Conservation (phyloP, 2,888 invertebrate species). For the Tryphoninae sp. region DNA sequence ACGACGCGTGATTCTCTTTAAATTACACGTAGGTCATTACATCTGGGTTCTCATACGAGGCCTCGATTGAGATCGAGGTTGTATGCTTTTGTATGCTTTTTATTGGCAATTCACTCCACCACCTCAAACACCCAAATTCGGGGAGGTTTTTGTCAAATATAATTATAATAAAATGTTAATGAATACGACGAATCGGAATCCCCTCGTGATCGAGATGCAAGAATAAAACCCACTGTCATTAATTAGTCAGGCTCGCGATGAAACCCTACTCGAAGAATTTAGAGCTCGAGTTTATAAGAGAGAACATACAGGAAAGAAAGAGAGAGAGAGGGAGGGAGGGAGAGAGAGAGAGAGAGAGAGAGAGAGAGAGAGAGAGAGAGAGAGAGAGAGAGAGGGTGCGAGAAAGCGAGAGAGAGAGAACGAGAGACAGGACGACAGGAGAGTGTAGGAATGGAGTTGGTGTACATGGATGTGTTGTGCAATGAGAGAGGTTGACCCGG, state of each 20-base stretch:
- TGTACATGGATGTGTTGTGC: constrained; percentile 24
- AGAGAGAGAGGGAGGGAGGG: constrained; percentile 45
- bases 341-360: constrained; percentile 8
- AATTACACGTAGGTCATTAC: too few relatives aligned
- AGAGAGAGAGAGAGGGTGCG: too few relatives aligned
- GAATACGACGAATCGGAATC: constrained; percentile 3
- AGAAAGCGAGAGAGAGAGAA: too few relatives aligned
- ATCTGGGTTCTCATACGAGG: too few relatives aligned
- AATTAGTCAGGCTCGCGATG: constrained; percentile 47
- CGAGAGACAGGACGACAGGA: not conserved
- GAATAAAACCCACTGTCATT: constrained; percentile 52
- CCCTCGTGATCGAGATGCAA: constrained; percentile 21
- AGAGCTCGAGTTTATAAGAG: constrained; percentile 57
- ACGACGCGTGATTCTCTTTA: too few relatives aligned
- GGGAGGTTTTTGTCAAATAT: not conserved
- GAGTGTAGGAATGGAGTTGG: constrained; percentile 40
- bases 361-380: too few relatives aligned
- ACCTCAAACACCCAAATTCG: not conserved
- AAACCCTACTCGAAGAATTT: constrained; percentile 42
- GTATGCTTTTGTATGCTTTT: too few relatives aligned
- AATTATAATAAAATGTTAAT: constrained; percentile 15
- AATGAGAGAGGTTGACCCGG: constrained; percentile 56
- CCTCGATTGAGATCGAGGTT: too few relatives aligned
- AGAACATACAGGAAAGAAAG: constrained; percentile 40
- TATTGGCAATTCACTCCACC: too few relatives aligned